Evolutionary conservation across 2,797 vertebrate genomes (phyloP), one percentile per base, ranked within the genome.

Genomic region (Limosa lapponica): DNA sequence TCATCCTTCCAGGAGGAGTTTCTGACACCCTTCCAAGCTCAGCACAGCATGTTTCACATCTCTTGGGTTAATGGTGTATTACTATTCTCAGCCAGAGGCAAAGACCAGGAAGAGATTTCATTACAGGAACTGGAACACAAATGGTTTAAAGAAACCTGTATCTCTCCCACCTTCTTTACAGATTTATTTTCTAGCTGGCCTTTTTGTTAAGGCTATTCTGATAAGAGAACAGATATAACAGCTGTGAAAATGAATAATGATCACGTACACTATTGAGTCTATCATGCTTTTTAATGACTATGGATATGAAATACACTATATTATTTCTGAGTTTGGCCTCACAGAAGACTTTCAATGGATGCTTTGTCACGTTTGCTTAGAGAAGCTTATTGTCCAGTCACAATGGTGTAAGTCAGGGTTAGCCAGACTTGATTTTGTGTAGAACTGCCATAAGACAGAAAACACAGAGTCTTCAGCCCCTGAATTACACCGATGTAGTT

Each of bases 1-100:
- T 82, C 36, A 72, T 74, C 61, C 61, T 72, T 81, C 49, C 52
- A 61, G 18, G 32, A 92, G 39, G 54, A 78, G 61, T 61, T 96
- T 67, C 87, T 94, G 87, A 91, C 65, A 87, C 59, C 74, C 27
- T 85, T 69, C 82, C 57, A 91, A 95, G 86, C 73, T 84, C 62
- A 74, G 80, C 34, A 3, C 82, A 58, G 89, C 85, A 64, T 64
- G 61, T 90, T 86, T 90, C 69, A 39, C 55, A 87, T 91, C 92
- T 89, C 91, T 43, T 34, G 43, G 80, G 80, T 91, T 95, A 94
- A 93, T 69, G 25, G 22, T 20, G n/a, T 82, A 89, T 93, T 92
- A 74, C 61, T 94, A n/a, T 89, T 94, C 90, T 81, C 88, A 91
- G 83, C 77, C 86, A 96, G 86, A 71, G 81, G 90, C 86, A 87